phyloP scores from a whole-genome alignment of 2,113 vertebrate species.

The Nerophis ophidion region DNA sequence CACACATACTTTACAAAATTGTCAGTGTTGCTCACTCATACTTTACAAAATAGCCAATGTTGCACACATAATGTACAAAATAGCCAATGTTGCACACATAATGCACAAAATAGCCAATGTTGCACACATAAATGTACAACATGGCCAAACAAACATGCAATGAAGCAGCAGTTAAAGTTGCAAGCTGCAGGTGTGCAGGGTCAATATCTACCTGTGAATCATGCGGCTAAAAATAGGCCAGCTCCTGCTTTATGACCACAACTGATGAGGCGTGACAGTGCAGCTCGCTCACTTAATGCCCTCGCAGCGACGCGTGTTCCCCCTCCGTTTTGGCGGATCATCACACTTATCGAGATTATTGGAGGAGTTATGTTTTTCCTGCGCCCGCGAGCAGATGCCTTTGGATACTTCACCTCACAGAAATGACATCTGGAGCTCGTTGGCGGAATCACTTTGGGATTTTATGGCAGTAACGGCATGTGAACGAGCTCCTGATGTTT shows the following conservation, averaged over 20 bases:
- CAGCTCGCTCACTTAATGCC: conserved; percentile 36
- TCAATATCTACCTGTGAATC: conserved; percentile 47
- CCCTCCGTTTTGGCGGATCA: conserved; percentile 2
- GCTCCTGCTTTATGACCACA: conserved; percentile 45
- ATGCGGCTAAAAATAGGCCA: conserved; percentile 51
- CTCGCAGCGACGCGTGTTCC: conserved; percentile 25
- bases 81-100: too few species aligned
- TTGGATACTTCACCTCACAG: conserved; percentile 3
- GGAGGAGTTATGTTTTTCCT: conserved; percentile 16
- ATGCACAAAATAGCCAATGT: too few species aligned
- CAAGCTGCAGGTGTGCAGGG: conserved; percentile 39
- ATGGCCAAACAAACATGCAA: not conserved
- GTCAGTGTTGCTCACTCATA: too few species aligned
- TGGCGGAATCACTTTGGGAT: conserved; percentile 1
- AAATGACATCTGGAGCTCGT: conserved; percentile 6
- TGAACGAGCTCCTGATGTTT: too few species aligned
- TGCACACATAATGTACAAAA: too few species aligned
- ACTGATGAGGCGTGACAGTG: conserved; percentile 49
- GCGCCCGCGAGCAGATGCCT: not conserved
- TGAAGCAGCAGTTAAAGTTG: conserved; percentile 26
- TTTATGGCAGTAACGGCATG: not conserved
- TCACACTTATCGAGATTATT: conserved; percentile 19
- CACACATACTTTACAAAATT: too few species aligned
- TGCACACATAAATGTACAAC: not conserved
- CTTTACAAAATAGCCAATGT: too few species aligned